Base-by-base conservation (phyloP, 2,797 vertebrate species). In the Helarctos malayanus region DNA sequence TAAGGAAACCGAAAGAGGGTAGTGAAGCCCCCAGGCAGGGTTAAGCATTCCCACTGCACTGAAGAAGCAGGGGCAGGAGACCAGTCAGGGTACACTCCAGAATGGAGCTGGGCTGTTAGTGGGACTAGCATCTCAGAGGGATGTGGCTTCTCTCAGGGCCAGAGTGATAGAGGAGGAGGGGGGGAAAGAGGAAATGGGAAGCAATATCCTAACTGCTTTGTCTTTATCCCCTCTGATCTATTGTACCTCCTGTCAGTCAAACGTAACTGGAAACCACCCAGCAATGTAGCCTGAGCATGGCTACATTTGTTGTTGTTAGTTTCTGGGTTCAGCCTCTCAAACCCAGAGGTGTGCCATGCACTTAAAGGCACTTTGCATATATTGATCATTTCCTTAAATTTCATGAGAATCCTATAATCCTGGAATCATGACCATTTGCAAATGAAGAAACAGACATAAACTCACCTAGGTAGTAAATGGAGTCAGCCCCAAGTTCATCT, bases 401-500 rank as follows among this genome's bases (percentile, higher is more conserved):
- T 61, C 2, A 27, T 11, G 68, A 14, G 9, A 71, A 78, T 61
- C 25, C 65, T 81, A 0, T 76, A 45, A 57, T 19, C 47, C 65
- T 45, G 47, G 69, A 94, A 65, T 7, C 52, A 32, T 29, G 38
- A 13, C 63, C 15, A 14, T 78, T 63, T 90, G 61, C 65, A 75
- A 76, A 91, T 21, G 92, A 95, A 52, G 57, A 88, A 92, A 71
- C 14, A 75, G 47, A 63, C 56, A 79, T 27, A 85, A 21, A 41
- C 32, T 90, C 86, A 65, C 12, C 1, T 19, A 91, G 75, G 47
- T 65, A 81, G 19, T 32, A 54, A 81, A 89, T 41, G 23, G 76
- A 84, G 68, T 65, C 80, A 68, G 18, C 63, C 54, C 76, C 47
- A 59, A 52, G 69, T 94, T 97, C 84, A 84, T 87, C 59, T 81